These are phyloP conservation scores for Carlito syrichta DNA, from an alignment of 2,113 vertebrate species.

Conservation along the genomic window DNA sequence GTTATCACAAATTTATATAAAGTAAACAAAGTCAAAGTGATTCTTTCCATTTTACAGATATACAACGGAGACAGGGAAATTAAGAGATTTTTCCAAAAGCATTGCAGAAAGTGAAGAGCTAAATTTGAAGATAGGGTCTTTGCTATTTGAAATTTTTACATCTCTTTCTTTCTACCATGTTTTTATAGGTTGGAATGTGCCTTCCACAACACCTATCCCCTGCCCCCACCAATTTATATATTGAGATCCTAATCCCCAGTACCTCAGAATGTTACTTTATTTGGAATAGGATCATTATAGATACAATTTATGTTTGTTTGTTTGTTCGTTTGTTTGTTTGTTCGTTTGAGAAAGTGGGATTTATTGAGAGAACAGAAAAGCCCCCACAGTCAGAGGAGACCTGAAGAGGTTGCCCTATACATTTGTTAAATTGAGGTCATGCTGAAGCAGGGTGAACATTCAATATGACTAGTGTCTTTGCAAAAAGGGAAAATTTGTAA, in stretches of 20 bases:
- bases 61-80: not conserved
- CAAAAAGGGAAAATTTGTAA: not conserved
- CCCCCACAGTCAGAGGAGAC: too few species aligned
- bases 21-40: not conserved
- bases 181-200: not conserved
- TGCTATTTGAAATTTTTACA: not conserved
- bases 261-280: not conserved
- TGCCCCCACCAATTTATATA: not conserved
- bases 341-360: too few species aligned
- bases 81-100: not conserved
- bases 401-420: too few species aligned
- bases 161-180: not conserved
- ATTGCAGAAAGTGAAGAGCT: not conserved
- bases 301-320: too few species aligned
- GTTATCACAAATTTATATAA: not conserved
- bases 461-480: not conserved
- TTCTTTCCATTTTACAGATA: not conserved
- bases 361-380: too few species aligned
- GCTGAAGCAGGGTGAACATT: not conserved
- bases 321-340: too few species aligned
- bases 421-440: not conserved
- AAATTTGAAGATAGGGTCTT: not conserved
- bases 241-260: not conserved
- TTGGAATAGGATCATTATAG: not conserved
- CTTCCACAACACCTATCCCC: accelerated